phyloP scores from a whole-genome alignment of 2,113 vertebrate species.

The Crocuta crocuta region DNA sequence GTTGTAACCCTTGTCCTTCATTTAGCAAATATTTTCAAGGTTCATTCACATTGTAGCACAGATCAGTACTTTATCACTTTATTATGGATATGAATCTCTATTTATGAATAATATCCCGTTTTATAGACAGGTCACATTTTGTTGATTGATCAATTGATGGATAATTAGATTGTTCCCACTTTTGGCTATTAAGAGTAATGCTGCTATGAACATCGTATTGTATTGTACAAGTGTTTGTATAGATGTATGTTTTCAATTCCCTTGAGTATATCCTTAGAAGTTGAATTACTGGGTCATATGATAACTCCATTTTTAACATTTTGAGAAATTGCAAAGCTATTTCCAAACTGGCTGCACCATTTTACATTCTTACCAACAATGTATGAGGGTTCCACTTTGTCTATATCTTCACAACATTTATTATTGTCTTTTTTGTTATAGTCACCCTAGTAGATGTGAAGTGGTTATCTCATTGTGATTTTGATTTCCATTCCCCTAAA shows the following conservation, averaged over 20 bases:
- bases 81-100: not conserved
- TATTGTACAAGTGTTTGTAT: not conserved
- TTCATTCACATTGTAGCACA: not conserved
- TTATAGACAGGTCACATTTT: not conserved
- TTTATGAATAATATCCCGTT: not conserved
- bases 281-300: not conserved
- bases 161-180: not conserved
- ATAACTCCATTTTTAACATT: conserved; percentile 21
- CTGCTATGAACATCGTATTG: not conserved
- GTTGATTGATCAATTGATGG: not conserved
- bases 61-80: not conserved
- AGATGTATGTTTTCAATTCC: not conserved
- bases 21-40: not conserved
- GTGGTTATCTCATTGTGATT: not conserved
- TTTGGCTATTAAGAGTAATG: not conserved
- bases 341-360: not conserved
- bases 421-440: not conserved
- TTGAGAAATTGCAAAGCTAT: not conserved
- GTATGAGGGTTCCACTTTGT: not conserved
- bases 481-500: not conserved
- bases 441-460: not conserved
- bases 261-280: not conserved
- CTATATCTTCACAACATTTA: not conserved
- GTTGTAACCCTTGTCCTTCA: not conserved
- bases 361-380: not conserved